Evolutionary conservation across 2,888 invertebrate species (phyloP).

Genomic region (Ommatoiulus sabulosus): DNA sequence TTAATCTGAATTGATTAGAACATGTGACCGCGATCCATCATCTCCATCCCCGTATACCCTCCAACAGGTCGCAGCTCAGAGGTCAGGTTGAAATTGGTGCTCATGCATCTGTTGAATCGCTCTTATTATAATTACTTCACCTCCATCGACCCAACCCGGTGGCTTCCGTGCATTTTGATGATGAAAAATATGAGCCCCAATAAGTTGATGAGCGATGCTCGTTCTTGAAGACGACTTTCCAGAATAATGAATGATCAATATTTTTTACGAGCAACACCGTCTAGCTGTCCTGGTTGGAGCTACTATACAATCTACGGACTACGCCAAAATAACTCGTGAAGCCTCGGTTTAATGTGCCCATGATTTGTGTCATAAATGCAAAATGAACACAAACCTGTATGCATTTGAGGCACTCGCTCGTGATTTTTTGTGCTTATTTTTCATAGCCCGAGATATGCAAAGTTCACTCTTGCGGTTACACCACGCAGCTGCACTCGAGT

Average conservation of each 20-base stretch:
- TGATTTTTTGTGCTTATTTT: neutral
- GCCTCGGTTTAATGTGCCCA: neutral
- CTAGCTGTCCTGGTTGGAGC: neutral
- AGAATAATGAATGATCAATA: conserved; percentile 7
- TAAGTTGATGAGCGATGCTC: neutral
- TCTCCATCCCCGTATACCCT: too few species aligned
- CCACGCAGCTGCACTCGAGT: neutral
- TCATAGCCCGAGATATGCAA: neutral
- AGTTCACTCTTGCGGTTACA: neutral
- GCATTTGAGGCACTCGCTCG: neutral
- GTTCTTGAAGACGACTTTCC: neutral
- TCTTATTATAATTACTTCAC: neutral
- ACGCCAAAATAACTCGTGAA: too few species aligned
- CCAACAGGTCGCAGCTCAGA: neutral
- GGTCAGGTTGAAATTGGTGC: neutral
- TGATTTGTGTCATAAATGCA: neutral
- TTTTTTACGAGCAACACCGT: neutral
- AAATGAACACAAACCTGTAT: neutral
- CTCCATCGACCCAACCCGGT: neutral
- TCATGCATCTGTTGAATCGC: neutral
- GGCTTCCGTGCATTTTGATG: neutral
- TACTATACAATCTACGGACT: too few species aligned
- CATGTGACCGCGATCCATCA: too few species aligned
- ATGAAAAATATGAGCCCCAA: neutral
- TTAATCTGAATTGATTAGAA: too few species aligned